A percentile compares a stretch with the other conserved stretches of the same genome.
Evolutionary conservation across 2,888 invertebrate species (phyloP).

Genomic region (Calephelis perditalis): DNA sequence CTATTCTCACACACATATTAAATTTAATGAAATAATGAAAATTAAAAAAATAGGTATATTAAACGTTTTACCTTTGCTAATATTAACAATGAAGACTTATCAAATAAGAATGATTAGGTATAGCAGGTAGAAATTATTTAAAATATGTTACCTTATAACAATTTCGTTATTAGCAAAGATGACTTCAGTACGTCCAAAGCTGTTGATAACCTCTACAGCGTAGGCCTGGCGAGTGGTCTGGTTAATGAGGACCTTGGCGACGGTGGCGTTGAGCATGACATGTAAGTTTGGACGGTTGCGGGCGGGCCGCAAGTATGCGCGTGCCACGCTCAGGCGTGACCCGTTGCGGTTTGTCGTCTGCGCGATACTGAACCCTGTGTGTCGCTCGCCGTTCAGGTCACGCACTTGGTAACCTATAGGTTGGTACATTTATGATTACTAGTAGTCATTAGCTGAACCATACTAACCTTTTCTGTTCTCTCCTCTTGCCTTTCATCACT

Average conservation of each 20-base stretch:
- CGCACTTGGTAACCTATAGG: constrained; percentile 81
- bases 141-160: constrained; percentile 67
- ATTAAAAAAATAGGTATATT: too few relatives aligned
- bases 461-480: too few relatives aligned
- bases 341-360: constrained; percentile 93
- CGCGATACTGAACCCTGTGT: constrained; percentile 92
- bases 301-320: constrained; percentile 90
- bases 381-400: constrained; percentile 89
- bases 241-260: constrained; percentile 86
- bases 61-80: too few relatives aligned
- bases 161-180: constrained; percentile 84
- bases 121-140: too few relatives aligned
- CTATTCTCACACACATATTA: too few relatives aligned
- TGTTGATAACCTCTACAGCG: constrained; percentile 85
- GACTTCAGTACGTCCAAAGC: constrained; percentile 72
- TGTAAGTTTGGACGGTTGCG: constrained; percentile 87
- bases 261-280: constrained; percentile 90
- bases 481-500: too few relatives aligned
- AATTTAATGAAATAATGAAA: too few relatives aligned
- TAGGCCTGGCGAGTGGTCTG: constrained; percentile 84
- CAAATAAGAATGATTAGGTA: too few relatives aligned
- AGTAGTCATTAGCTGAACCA: too few relatives aligned
- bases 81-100: too few relatives aligned
- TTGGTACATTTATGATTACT: too few relatives aligned
- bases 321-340: constrained; percentile 88